Evolutionary conservation across 1,140 invertebrate species (phyloP).

Genomic region (Eupeodes corollae): DNA sequence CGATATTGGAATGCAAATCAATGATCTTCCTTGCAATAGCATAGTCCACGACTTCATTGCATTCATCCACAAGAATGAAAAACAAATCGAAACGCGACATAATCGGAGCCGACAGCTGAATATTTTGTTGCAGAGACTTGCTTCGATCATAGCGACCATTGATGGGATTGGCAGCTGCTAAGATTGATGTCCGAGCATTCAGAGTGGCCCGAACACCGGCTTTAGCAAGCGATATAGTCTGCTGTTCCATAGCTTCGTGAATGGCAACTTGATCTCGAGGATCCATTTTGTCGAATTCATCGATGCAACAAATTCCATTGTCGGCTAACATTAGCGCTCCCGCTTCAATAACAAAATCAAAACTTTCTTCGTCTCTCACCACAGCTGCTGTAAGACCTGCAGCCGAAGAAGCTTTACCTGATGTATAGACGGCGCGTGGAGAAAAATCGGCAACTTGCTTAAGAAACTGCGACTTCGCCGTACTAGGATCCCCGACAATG

Average conservation of each 20-base stretch:
- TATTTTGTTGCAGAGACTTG: conserved; percentile 92
- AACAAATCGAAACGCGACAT: conserved; percentile 99
- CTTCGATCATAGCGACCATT: conserved; percentile 92
- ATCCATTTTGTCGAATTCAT: conserved; percentile 99
- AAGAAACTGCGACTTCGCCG: conserved; percentile 94
- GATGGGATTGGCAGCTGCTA: conserved; percentile 96
- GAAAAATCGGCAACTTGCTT: conserved; percentile 94
- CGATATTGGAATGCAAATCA: conserved; percentile 79
- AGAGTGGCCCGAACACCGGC: conserved; percentile 95
- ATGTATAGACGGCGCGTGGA: conserved; percentile 94
- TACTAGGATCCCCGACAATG: conserved; percentile 97
- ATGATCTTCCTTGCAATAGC: conserved; percentile 94
- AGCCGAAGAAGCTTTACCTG: conserved; percentile 94
- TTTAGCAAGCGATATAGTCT: conserved; percentile 98
- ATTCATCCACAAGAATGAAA: conserved; percentile 94
- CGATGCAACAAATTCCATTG: conserved; percentile 98
- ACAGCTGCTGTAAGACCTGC: conserved; percentile 97
- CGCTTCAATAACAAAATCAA: conserved; percentile 98
- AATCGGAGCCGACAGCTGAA: conserved; percentile 87
- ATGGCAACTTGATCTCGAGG: conserved; percentile 94
- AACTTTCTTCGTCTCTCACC: conserved; percentile 92
- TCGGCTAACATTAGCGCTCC: conserved; percentile 98
- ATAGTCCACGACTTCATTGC: conserved; percentile 89
- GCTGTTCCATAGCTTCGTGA: conserved; percentile 99
- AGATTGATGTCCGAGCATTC: conserved; percentile 94